Percentiles rank a stretch among this genome's conserved stretches.
Conservation (phyloP, 2,113 vertebrate genomes). For the Cavia porcellus region DNA sequence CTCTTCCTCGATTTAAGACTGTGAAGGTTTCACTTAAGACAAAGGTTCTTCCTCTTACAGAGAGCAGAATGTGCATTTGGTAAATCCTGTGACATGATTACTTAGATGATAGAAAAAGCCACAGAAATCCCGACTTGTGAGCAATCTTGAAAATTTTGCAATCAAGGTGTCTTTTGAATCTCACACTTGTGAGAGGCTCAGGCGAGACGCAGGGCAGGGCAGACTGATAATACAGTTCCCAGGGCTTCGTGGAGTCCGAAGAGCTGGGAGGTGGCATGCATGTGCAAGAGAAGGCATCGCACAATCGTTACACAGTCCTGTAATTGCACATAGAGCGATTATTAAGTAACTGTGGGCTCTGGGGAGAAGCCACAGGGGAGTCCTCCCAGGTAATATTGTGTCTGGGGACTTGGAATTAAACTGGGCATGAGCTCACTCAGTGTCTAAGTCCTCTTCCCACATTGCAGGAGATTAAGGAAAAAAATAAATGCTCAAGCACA, state of each 20-base stretch:
- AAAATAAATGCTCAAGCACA: slow-evolving; percentile 53
- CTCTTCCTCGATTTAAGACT: neutral
- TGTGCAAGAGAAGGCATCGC: neutral
- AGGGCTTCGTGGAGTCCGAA: neutral
- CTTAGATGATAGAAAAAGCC: neutral
- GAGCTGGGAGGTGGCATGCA: neutral
- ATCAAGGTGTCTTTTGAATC: slow-evolving; percentile 23
- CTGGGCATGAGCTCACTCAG: slow-evolving; percentile 41
- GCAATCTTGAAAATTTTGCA: neutral
- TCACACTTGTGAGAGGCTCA: slow-evolving; percentile 16
- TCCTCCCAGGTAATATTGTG: slow-evolving; percentile 62
- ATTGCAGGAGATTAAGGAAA: neutral
- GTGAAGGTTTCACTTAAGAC: neutral
- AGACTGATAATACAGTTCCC: neutral
- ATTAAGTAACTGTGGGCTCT: slow-evolving; percentile 6
- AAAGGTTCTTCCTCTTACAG: neutral
- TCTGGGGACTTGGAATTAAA: slow-evolving; percentile 67
- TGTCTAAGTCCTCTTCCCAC: neutral
- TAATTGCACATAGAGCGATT: neutral
- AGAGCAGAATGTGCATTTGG: neutral
- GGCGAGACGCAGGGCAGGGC: neutral
- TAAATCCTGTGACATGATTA: neutral
- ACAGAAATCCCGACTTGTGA: neutral
- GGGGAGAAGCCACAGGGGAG: slow-evolving; percentile 42
- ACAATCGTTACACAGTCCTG: neutral